These are phyloP conservation scores for Osmerus mordax DNA, from an alignment of 2,113 vertebrate species.

Conservation along the genomic window DNA sequence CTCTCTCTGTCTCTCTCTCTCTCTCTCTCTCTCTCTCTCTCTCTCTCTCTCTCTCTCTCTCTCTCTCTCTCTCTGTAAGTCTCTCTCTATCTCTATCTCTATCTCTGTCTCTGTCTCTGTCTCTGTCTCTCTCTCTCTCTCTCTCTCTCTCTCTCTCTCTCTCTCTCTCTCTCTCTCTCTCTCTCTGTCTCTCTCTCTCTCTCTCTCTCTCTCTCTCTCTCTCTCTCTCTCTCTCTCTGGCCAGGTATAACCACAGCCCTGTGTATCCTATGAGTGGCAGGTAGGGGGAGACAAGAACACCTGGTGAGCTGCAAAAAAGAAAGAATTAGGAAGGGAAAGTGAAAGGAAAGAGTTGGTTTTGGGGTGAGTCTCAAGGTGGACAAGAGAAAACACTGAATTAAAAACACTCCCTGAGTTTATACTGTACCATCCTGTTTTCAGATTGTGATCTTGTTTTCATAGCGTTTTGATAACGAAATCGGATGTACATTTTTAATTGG, in stretches of 20 bases:
- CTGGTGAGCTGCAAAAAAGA: not conserved
- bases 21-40: not conserved
- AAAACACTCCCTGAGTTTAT: not conserved
- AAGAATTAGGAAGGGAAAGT: not conserved
- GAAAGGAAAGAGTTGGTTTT: not conserved
- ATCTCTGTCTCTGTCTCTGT: not conserved
- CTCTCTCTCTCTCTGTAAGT: not conserved
- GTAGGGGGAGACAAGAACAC: conserved; percentile 9
- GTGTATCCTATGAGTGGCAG: conserved; percentile 4
- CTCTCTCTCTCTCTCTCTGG: not conserved
- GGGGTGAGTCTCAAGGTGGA: not conserved
- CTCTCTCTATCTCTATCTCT: not conserved
- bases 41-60: not conserved
- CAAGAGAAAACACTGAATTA: not conserved
- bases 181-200: not conserved
- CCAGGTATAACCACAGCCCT: not conserved
- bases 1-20: not conserved
- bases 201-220: not conserved
- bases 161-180: not conserved
- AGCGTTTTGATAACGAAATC: not conserved
- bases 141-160: not conserved
- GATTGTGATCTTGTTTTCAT: not conserved
- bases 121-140: not conserved
- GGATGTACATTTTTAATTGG: no score
- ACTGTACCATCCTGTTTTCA: not conserved